These are phyloP conservation scores for Colletes gigas DNA, from an alignment of 1,140 invertebrate species.

Conservation along the genomic window DNA sequence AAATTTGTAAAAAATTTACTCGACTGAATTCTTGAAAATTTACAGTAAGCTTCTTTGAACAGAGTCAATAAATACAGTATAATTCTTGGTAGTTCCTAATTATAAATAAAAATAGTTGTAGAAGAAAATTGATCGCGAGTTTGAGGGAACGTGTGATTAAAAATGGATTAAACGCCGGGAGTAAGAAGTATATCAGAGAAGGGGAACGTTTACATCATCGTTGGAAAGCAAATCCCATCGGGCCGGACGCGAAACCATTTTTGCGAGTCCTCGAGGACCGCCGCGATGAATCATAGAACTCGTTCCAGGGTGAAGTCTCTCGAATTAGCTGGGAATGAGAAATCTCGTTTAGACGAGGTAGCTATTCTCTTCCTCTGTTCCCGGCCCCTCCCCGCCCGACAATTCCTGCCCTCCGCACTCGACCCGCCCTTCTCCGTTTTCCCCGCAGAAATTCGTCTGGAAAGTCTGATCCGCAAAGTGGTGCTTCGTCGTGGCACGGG, in stretches of 20 bases:
- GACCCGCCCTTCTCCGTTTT: neutral
- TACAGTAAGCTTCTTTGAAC: too few relatives aligned
- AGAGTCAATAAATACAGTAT: too few relatives aligned
- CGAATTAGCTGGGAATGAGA: slow-evolving; percentile 52
- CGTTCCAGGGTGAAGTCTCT: slow-evolving; percentile 41
- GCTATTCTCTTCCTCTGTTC: neutral
- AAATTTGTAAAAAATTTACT: too few relatives aligned
- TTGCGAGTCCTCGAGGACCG: neutral
- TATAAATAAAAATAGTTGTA: neutral
- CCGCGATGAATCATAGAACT: slow-evolving; percentile 45
- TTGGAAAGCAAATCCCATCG: neutral
- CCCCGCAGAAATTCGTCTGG: slow-evolving; percentile 55
- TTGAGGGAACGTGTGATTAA: neutral
- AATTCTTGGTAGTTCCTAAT: neutral
- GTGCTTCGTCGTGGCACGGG: slow-evolving; percentile 26
- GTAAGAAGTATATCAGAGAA: neutral
- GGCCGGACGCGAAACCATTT: neutral
- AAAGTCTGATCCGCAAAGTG: slow-evolving; percentile 51
- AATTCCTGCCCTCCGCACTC: neutral
- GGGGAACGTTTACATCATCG: neutral
- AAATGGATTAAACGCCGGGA: neutral
- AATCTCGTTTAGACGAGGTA: slow-evolving; percentile 47
- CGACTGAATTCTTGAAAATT: too few relatives aligned
- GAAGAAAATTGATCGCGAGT: too few relatives aligned
- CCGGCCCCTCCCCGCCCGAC: neutral